Conservation (phyloP, 2,113 vertebrate genomes). For the Phasianus colchicus region DNA sequence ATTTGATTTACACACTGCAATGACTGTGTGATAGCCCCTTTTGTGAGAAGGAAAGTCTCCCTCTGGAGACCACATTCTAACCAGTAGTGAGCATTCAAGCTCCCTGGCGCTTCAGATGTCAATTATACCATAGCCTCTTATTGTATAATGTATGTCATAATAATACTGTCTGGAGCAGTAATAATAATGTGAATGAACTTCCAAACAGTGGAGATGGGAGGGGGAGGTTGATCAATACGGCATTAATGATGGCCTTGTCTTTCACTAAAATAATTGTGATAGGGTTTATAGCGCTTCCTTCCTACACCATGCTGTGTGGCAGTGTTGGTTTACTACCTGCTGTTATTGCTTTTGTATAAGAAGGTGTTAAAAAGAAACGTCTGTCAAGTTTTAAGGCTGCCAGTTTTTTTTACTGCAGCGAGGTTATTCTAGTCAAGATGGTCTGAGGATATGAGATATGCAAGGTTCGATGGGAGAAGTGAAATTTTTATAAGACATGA, state of each 20-base stretch:
- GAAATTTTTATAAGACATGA: background rate
- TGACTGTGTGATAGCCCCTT: slow-evolving; percentile 19
- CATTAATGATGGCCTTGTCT: slow-evolving; percentile 48
- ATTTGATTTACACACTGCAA: slow-evolving; percentile 52
- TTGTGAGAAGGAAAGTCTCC: slow-evolving; percentile 21
- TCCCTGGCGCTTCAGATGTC: slow-evolving; percentile 59
- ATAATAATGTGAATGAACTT: slow-evolving; percentile 63
- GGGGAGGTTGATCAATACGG: slow-evolving; percentile 38
- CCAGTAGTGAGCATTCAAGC: slow-evolving; percentile 16
- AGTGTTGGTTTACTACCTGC: slow-evolving; percentile 66
- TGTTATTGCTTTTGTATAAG: slow-evolving; percentile 60
- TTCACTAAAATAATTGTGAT: slow-evolving; percentile 56
- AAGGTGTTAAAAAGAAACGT: slow-evolving; percentile 65
- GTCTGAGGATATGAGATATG: background rate
- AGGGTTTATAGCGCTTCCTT: slow-evolving; percentile 60
- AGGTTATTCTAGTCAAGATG: slow-evolving; percentile 4
- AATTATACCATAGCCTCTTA: slow-evolving; percentile 69
- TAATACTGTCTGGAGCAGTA: slow-evolving; percentile 49
- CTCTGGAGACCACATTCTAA: slow-evolving; percentile 38
- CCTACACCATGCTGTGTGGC: slow-evolving; percentile 43
- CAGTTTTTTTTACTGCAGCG: slow-evolving; percentile 30
- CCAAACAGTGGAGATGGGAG: slow-evolving; percentile 50
- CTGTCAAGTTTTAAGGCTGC: slow-evolving; percentile 62
- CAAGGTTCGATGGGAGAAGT: background rate
- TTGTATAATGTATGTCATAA: slow-evolving; percentile 56